phyloP scores from a whole-genome alignment of 2,797 vertebrate species.

The Coilia nasus region DNA sequence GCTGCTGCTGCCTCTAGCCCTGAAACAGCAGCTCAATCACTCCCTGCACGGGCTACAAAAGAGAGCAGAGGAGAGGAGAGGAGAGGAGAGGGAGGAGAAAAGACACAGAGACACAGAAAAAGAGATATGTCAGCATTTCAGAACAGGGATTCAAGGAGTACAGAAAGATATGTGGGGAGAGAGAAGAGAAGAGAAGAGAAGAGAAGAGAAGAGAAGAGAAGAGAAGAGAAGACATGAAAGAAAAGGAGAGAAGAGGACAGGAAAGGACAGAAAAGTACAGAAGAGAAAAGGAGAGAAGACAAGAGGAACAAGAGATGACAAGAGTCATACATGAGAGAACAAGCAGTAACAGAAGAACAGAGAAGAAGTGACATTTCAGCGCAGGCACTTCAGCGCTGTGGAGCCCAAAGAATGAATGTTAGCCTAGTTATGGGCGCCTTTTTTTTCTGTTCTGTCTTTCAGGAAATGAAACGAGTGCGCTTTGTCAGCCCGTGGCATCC shows the following conservation, averaged over 20 bases:
- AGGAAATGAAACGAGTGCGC: background rate
- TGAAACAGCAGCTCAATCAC: slow-evolving; percentile 79
- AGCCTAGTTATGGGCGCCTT: background rate
- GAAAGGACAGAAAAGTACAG: background rate
- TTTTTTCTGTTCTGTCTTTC: background rate
- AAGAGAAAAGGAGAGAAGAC: background rate
- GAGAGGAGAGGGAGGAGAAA: background rate
- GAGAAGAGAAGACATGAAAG: background rate
- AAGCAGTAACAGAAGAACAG: background rate
- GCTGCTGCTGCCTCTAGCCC: slow-evolving; percentile 75
- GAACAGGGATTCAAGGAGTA: background rate
- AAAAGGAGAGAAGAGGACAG: background rate
- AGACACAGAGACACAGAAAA: background rate
- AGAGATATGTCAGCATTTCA: background rate
- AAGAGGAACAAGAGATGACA: background rate
- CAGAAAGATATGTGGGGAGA: background rate
- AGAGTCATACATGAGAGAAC: background rate
- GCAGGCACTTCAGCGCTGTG: background rate
- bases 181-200: background rate
- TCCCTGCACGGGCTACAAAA: slow-evolving; percentile 72
- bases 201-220: background rate
- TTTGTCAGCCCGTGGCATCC: background rate
- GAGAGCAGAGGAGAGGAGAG: slow-evolving; percentile 4
- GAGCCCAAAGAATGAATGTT: background rate
- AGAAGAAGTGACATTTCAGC: background rate